phyloP scores from a whole-genome alignment of 2,888 invertebrate genomes.

The Tineola bisselliella region DNA sequence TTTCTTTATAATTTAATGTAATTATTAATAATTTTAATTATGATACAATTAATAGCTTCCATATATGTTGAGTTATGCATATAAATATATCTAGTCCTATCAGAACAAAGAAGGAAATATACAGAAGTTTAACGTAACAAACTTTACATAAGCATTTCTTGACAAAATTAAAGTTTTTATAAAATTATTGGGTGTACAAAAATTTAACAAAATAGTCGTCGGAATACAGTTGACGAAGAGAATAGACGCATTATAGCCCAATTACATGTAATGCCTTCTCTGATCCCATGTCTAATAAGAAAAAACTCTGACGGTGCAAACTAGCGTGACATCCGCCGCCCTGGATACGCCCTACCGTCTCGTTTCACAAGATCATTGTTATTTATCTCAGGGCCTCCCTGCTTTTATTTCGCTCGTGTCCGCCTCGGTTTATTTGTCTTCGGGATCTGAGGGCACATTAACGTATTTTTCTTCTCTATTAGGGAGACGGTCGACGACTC shows the following conservation, averaged over 20 bases:
- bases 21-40: neutral
- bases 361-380: slow-evolving; percentile 46
- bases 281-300: slow-evolving; percentile 12
- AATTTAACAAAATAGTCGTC: neutral
- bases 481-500: slow-evolving; percentile 56
- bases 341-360: slow-evolving; percentile 10
- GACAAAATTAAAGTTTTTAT: no score
- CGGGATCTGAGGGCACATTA: slow-evolving; percentile 64
- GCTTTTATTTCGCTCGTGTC: slow-evolving; percentile 62
- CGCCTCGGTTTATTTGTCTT: slow-evolving; percentile 64
- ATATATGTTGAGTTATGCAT: no score
- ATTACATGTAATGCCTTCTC: slow-evolving; percentile 11
- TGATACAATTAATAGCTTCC: no score
- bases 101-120: no score
- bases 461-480: slow-evolving; percentile 69
- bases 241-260: slow-evolving; percentile 5
- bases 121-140: no score
- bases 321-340: slow-evolving; percentile 7
- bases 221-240: neutral
- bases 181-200: no score
- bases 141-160: no score
- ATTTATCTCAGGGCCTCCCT: slow-evolving; percentile 56
- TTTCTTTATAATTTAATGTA: neutral
- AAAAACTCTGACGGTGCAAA: slow-evolving; percentile 11
- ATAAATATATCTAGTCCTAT: no score